Conservation (phyloP, 2,113 vertebrate genomes). For the Dasypus novemcinctus region DNA sequence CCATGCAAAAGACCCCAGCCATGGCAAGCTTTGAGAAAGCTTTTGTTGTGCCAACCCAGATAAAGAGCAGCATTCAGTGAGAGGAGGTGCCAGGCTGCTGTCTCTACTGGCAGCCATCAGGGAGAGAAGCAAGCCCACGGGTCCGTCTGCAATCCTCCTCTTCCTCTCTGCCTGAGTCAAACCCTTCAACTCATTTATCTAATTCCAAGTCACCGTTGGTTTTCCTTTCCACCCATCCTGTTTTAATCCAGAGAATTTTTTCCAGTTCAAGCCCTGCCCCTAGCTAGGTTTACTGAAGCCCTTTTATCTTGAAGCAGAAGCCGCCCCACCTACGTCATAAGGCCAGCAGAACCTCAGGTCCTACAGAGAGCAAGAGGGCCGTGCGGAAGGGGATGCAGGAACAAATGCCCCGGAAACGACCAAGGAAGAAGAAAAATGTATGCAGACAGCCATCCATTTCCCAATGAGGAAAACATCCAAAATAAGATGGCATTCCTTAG, state of each 20-base stretch:
- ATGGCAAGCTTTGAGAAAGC: not conserved
- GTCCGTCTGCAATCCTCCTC: not conserved
- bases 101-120: not conserved
- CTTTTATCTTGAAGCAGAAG: not conserved
- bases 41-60: not conserved
- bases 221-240: not conserved
- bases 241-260: not conserved
- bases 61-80: not conserved
- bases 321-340: not conserved
- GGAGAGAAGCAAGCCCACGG: not conserved
- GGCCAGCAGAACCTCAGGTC: not conserved
- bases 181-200: not conserved
- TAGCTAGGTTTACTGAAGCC: not conserved
- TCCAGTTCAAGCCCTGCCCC: not conserved
- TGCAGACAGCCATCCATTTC: not conserved
- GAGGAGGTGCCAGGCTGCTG: not conserved
- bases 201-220: not conserved
- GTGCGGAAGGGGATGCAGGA: not conserved
- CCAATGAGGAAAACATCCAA: not conserved
- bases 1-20: not conserved
- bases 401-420: not conserved
- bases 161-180: not conserved
- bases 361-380: not conserved
- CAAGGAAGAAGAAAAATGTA: not conserved
- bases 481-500: not conserved